phyloP scores from a whole-genome alignment of 2,888 invertebrate species.

The Lasioglossum malachurum region DNA sequence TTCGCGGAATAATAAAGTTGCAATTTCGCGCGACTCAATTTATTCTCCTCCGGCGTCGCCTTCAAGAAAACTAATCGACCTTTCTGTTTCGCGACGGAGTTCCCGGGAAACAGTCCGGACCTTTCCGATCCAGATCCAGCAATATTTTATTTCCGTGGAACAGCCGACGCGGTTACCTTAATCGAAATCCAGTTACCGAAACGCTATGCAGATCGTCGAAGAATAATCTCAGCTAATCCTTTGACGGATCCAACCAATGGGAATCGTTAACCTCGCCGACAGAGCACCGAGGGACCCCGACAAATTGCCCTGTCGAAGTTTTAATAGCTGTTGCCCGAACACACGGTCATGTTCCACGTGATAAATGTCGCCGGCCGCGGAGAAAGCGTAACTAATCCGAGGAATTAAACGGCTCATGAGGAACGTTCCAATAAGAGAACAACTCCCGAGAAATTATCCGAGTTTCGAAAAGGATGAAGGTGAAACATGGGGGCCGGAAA shows the following conservation, averaged over 20 bases:
- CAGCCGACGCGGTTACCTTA: constrained; percentile 15
- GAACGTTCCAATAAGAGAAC: background rate
- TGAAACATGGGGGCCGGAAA: background rate
- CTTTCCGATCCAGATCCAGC: background rate
- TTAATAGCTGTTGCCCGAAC: constrained; percentile 11
- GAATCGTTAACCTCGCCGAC: background rate
- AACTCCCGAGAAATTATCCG: background rate
- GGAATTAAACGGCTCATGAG: background rate
- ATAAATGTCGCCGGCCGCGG: background rate
- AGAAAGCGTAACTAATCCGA: background rate
- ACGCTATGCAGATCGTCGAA: constrained; percentile 6
- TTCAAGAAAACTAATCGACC: background rate
- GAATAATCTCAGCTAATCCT: constrained; percentile 14
- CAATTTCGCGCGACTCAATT: background rate
- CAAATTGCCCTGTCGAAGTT: constrained; percentile 40
- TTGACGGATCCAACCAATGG: background rate
- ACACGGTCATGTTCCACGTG: background rate
- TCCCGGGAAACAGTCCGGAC: background rate
- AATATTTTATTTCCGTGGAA: background rate
- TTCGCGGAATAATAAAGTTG: background rate
- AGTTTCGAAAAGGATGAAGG: background rate
- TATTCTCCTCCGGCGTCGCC: background rate
- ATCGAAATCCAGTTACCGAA: constrained; percentile 5
- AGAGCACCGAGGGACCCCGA: background rate
- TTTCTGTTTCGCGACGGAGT: background rate